Conservation (phyloP, 1,140 invertebrate genomes). For the Drosophila paulistorum region DNA sequence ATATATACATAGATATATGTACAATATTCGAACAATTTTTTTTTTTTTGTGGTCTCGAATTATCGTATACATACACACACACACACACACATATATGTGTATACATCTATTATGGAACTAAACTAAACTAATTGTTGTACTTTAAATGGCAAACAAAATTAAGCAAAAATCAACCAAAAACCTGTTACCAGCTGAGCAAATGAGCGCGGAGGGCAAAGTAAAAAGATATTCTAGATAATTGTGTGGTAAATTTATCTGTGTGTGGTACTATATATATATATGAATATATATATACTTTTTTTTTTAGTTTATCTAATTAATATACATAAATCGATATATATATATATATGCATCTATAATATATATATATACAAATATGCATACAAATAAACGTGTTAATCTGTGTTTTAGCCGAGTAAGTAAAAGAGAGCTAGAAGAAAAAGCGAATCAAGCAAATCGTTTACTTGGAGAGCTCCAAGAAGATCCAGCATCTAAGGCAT, state of each 20-base stretch:
- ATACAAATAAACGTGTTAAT: conserved; percentile 77
- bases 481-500: conserved; percentile 35
- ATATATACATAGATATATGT: conserved; percentile 26
- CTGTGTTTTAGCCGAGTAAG: conserved; percentile 80
- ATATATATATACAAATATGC: conserved; percentile 50
- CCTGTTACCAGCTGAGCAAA: conserved; percentile 45
- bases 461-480: not conserved
- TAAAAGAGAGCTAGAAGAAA: conserved; percentile 47
- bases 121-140: conserved; percentile 77
- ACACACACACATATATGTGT: conserved; percentile 17
- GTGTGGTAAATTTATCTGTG: conserved; percentile 70
- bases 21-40: conserved; percentile 43
- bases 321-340: conserved; percentile 34
- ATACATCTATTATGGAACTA: conserved; percentile 55
- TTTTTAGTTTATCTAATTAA: conserved; percentile 56
- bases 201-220: conserved; percentile 21
- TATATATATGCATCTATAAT: conserved; percentile 26
- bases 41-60: not conserved
- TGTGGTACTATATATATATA: conserved; percentile 44
- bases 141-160: conserved; percentile 35
- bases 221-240: conserved; percentile 71
- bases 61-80: conserved; percentile 6
- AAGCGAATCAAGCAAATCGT: conserved; percentile 19
- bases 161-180: conserved; percentile 20
- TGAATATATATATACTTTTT: conserved; percentile 22